Percentiles rank a stretch among this genome's conserved stretches.
Conservation (phyloP, 1,140 invertebrate species). For the Tetramorium parvispinum region DNA sequence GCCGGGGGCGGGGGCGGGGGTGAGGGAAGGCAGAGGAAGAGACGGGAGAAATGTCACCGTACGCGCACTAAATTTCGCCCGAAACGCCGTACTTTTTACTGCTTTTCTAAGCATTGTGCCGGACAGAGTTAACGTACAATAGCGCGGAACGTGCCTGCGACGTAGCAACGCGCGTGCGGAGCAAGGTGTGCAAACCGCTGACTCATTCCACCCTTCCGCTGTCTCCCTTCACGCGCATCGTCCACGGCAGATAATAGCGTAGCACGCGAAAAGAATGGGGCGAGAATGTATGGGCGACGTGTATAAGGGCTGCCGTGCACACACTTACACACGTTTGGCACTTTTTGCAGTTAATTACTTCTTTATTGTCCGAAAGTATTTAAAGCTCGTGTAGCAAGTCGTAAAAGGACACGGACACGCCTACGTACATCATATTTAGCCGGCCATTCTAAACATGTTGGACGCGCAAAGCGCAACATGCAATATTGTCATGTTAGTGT, state of each 20-base stretch:
- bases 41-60: conserved; percentile 37
- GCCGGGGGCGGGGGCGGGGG: too few species aligned
- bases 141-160: conserved; percentile 62
- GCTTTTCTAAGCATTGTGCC: conserved; percentile 61
- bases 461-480: background rate
- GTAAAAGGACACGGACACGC: background rate
- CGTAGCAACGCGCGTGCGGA: conserved; percentile 54
- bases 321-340: conserved; percentile 28
- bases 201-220: conserved; percentile 65
- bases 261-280: conserved; percentile 35
- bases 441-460: background rate
- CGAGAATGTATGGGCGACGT: conserved; percentile 47
- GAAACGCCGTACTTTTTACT: conserved; percentile 62
- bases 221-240: conserved; percentile 67
- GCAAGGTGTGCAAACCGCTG: conserved; percentile 64
- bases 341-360: conserved; percentile 77
- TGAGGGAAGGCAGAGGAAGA: too few species aligned
- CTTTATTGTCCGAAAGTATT: conserved; percentile 65
- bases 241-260: conserved; percentile 60
- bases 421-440: background rate
- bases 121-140: conserved; percentile 66
- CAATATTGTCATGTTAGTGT: conserved; percentile 27
- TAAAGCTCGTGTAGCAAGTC: background rate
- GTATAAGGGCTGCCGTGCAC: conserved; percentile 30
- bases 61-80: conserved; percentile 46